phyloP scores from a whole-genome alignment of 1,140 invertebrate genomes.

The Bemisia tabaci region DNA sequence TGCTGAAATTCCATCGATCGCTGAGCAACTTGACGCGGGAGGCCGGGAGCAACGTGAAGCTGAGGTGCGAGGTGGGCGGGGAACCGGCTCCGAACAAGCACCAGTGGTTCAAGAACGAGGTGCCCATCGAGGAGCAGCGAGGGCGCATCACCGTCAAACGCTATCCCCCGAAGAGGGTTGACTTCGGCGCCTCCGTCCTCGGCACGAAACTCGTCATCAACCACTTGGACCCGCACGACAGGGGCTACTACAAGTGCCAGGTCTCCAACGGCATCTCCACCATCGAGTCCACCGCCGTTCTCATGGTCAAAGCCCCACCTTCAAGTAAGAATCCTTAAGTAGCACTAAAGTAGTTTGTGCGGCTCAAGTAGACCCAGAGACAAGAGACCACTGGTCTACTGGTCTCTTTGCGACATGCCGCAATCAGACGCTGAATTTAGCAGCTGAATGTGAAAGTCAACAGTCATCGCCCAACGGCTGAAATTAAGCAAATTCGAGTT shows the following conservation, averaged over 20 bases:
- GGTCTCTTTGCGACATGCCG: too few species aligned
- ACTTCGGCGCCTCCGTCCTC: slow-evolving; percentile 7
- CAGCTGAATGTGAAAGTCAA: too few species aligned
- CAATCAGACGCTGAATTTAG: too few species aligned
- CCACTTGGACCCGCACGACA: slow-evolving; percentile 47
- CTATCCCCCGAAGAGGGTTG: slow-evolving; percentile 6
- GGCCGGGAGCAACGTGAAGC: slow-evolving; percentile 41
- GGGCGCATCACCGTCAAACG: slow-evolving; percentile 32
- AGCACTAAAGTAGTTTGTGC: too few species aligned
- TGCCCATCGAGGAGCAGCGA: slow-evolving; percentile 37
- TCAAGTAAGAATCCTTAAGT: slow-evolving; percentile 18
- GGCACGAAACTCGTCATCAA: slow-evolving; percentile 33
- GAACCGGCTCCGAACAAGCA: slow-evolving; percentile 43
- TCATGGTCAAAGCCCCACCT: slow-evolving; percentile 37
- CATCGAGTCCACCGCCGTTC: slow-evolving; percentile 42
- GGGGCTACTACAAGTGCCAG: slow-evolving; percentile 53
- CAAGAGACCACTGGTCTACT: too few species aligned
- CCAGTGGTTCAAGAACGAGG: slow-evolving; percentile 53
- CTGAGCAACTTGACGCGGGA: slow-evolving; percentile 47
- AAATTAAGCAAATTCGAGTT: too few species aligned
- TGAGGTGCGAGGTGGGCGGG: slow-evolving; percentile 53
- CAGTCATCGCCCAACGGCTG: too few species aligned
- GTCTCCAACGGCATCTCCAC: slow-evolving; percentile 42
- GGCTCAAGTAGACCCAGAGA: too few species aligned
- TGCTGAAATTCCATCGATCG: slow-evolving; percentile 18